Base-by-base conservation (phyloP, 2,888 invertebrate species). In the Epicampocera succincta region DNA sequence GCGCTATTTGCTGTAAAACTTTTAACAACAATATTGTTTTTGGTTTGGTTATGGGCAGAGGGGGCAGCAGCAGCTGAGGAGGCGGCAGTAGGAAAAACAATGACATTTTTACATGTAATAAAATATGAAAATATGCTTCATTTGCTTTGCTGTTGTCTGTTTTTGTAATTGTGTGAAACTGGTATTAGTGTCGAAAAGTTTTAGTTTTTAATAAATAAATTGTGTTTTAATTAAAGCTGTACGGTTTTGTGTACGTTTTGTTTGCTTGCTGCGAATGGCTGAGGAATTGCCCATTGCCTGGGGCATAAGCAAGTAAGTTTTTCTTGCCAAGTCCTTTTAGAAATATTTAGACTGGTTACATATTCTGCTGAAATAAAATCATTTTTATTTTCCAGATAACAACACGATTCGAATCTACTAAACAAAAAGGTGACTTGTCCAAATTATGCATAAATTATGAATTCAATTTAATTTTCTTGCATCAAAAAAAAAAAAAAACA, bases 181-280 rank as follows among this genome's bases (percentile, higher is more conserved):
- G 69, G 48, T 25, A 44, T 72, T 72, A 78, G 38, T 72, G 50
- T 60, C 21, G 17, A 66, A 58, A 72, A 78, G 58, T 72, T 78
- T 72, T 78, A 25, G 33, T 65, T 58, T 65, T 72, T 65, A 66
- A 72, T 52, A 65, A 65, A 78, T 44, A 65, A 65, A 65, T 65
- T 63, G 48, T 42, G 42, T 58, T 77, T 77, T 65, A 78, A 78
- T 78, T 72, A 72, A 61, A 72, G 65, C 42, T 6, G 4, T 58
- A 38, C 21, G 19, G 48, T 17, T 68, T 72, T 72, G 15, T 21
- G 48, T 50, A 17, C 3, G 9, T 33, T 54, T 29, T n/a, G 6
- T 17, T 66, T 48, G 11, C 1, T n/a, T 6, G 46, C 13, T 52
- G 19, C 19, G 9, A 19, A 46, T 21, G 33, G 33, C 17, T 21